Evolutionary conservation across 1,140 invertebrate species (phyloP).

Genomic region (Acromyrmex heyeri): DNA sequence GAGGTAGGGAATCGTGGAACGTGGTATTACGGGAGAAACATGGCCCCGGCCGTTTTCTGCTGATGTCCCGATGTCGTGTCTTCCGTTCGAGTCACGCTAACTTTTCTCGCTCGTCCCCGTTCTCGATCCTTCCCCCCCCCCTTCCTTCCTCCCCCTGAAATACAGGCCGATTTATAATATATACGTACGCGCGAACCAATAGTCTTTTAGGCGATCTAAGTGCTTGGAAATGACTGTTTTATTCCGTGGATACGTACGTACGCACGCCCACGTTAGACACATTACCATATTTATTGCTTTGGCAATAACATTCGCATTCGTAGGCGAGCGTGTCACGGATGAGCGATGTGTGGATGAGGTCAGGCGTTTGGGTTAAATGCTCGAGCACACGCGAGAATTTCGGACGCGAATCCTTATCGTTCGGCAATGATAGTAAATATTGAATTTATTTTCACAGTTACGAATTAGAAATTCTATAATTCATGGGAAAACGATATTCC

Average conservation of each 20-base stretch:
- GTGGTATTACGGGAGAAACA: constrained; percentile 77
- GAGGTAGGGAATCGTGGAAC: constrained; percentile 54
- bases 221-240: constrained; percentile 21
- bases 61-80: constrained; percentile 80
- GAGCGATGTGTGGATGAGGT: constrained; percentile 68
- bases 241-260: constrained; percentile 21
- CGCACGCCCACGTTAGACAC: constrained; percentile 65
- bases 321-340: constrained; percentile 63
- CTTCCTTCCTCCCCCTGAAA: background rate
- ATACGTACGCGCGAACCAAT: constrained; percentile 8
- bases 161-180: constrained; percentile 38
- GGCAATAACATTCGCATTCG: constrained; percentile 62
- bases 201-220: background rate
- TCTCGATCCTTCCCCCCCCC: background rate
- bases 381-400: constrained; percentile 43
- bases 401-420: constrained; percentile 25
- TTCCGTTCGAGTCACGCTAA: too few species aligned
- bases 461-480: background rate
- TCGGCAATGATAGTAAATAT: constrained; percentile 12
- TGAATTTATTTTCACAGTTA: constrained; percentile 22
- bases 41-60: constrained; percentile 68
- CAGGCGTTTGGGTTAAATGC: constrained; percentile 61
- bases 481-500: background rate
- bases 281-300: constrained; percentile 76
- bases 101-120: too few species aligned